A percentile compares a stretch with the other conserved stretches of the same genome.
Conservation (phyloP, 1,140 invertebrate species). For the Hyles euphorbiae region DNA sequence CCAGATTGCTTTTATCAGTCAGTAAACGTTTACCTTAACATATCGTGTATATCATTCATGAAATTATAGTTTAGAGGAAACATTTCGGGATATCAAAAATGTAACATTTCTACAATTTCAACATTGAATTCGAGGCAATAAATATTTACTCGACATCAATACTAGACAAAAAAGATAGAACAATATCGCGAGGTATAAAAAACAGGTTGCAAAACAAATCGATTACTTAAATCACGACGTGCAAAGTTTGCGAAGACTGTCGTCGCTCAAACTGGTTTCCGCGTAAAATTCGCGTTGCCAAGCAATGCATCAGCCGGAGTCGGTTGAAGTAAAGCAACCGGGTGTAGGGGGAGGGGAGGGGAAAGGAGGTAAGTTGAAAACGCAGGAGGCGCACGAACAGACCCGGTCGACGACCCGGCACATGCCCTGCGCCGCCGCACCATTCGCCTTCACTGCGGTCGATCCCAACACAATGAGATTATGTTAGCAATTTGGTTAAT, state of each 20-base stretch:
- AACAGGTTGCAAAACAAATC: constrained; percentile 20
- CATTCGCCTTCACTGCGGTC: constrained; percentile 54
- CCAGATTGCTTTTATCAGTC: no score
- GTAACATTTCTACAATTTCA: no score
- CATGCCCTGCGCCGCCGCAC: constrained; percentile 61
- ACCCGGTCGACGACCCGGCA: constrained; percentile 67
- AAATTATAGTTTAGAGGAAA: no score
- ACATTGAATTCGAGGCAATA: no score
- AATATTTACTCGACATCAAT: no score
- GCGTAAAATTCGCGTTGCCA: constrained; percentile 67
- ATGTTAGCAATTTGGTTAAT: constrained; percentile 34
- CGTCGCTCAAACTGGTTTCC: constrained; percentile 65
- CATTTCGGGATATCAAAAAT: no score
- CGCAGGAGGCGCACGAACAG: constrained; percentile 60
- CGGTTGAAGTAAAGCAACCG: constrained; percentile 44
- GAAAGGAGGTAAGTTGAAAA: constrained; percentile 47
- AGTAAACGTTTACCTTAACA: no score
- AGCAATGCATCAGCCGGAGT: constrained; percentile 60
- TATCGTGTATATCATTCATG: no score
- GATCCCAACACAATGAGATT: constrained; percentile 51
- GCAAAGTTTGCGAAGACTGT: constrained; percentile 43
- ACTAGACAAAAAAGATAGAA: no score
- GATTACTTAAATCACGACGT: constrained; percentile 29
- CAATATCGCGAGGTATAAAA: background rate
- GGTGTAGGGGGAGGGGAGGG: constrained; percentile 31